These are phyloP conservation scores for Drosophila limbata DNA, from an alignment of 2,888 invertebrate species.

Conservation along the genomic window DNA sequence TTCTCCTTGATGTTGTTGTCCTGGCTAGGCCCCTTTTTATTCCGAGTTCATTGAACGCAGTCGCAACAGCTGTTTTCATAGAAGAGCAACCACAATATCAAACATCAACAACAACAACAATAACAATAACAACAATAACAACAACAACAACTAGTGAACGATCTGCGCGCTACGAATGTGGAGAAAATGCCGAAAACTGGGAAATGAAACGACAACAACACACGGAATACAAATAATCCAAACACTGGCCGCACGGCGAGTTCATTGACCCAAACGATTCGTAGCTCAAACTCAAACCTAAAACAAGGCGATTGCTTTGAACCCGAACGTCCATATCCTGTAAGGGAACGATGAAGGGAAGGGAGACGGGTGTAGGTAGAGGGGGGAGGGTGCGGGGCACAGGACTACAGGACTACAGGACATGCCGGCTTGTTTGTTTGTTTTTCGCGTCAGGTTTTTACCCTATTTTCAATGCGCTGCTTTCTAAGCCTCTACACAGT, in stretches of 20 bases:
- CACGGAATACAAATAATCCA: neutral
- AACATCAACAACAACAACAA: slow-evolving; percentile 15
- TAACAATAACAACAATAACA: slow-evolving; percentile 32
- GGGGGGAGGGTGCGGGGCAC: slow-evolving; percentile 1
- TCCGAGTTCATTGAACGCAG: slow-evolving; percentile 66
- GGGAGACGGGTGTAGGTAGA: neutral
- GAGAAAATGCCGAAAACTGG: slow-evolving; percentile 23
- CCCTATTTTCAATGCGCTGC: slow-evolving; percentile 72
- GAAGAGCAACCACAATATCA: slow-evolving; percentile 17
- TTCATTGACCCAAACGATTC: slow-evolving; percentile 50
- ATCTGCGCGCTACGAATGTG: slow-evolving; percentile 23
- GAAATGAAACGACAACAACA: slow-evolving; percentile 15
- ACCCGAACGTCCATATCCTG: slow-evolving; percentile 21
- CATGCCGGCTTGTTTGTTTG: slow-evolving; percentile 69
- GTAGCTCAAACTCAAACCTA: slow-evolving; percentile 11
- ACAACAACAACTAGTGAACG: slow-evolving; percentile 6
- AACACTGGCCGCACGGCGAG: slow-evolving; percentile 44
- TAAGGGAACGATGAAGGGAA: neutral
- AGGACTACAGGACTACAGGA: slow-evolving; percentile 15
- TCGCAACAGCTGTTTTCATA: slow-evolving; percentile 68
- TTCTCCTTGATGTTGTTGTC: slow-evolving; percentile 4
- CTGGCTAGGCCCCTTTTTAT: slow-evolving; percentile 16
- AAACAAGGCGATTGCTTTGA: slow-evolving; percentile 8
- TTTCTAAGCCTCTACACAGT: slow-evolving; percentile 50
- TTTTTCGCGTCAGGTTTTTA: slow-evolving; percentile 81